Percentiles rank a stretch among this genome's conserved stretches.
Evolutionary conservation across 2,797 vertebrate species (phyloP).

Genomic region (Myotis planiceps): DNA sequence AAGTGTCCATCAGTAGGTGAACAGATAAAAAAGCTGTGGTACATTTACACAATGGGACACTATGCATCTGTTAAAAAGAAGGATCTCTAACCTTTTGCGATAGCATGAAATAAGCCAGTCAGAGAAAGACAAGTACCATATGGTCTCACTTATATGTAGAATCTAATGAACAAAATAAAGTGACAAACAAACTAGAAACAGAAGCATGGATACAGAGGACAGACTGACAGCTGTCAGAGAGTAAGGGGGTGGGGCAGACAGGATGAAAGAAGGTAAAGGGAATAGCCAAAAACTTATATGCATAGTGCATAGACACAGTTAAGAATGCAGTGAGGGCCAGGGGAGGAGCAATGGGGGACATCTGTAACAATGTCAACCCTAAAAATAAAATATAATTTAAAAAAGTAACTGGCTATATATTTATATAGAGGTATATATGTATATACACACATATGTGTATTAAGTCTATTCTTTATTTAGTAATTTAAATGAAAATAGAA

Average conservation of each 20-base stretch:
- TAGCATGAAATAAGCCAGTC: background rate
- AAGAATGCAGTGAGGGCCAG: background rate
- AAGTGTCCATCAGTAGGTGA: background rate
- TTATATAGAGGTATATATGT: background rate
- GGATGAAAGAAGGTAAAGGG: background rate
- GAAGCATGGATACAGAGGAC: background rate
- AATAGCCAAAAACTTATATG: background rate
- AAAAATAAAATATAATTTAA: background rate
- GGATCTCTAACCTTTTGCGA: background rate
- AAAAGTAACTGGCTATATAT: background rate
- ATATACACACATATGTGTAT: background rate
- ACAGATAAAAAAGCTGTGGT: background rate
- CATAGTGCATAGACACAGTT: background rate
- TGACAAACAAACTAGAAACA: background rate
- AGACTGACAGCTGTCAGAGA: background rate
- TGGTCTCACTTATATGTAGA: background rate
- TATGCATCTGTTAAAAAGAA: background rate
- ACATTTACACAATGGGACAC: background rate
- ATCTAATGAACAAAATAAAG: background rate
- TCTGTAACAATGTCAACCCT: background rate
- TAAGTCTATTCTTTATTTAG: slow-evolving; percentile 56
- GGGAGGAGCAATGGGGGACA: background rate
- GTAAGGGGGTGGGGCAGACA: background rate
- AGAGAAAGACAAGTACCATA: background rate
- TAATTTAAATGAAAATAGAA: slow-evolving; percentile 60